Evolutionary conservation across 2,797 vertebrate genomes (phyloP).

Genomic region (Girardinus metallicus): DNA sequence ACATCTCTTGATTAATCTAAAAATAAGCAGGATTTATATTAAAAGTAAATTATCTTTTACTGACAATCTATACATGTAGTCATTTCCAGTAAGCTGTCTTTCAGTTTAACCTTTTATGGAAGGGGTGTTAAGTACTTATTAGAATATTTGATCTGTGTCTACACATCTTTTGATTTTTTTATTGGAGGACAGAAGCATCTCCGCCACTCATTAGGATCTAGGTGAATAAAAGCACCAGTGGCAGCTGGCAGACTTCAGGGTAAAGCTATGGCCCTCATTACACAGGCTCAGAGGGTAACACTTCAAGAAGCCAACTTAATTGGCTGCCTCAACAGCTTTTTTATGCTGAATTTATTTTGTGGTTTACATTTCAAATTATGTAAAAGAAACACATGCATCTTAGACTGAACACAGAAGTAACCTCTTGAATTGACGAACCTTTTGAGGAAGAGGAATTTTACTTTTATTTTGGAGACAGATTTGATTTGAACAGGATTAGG

Average conservation of each 20-base stretch:
- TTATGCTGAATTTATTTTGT: constrained; percentile 49
- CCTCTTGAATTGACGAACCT: constrained; percentile 41
- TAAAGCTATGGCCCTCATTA: constrained; percentile 61
- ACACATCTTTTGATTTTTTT: constrained; percentile 35
- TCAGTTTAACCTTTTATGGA: constrained; percentile 23
- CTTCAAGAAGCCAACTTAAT: constrained; percentile 60
- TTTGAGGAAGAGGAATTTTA: constrained; percentile 36
- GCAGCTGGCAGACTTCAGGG: constrained; percentile 46
- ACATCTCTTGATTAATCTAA: constrained; percentile 19
- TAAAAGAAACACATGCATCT: constrained; percentile 11
- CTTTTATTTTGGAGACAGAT: constrained; percentile 19
- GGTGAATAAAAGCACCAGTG: constrained; percentile 18
- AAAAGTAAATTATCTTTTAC: constrained; percentile 17
- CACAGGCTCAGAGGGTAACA: constrained; percentile 49
- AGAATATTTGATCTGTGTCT: constrained; percentile 39
- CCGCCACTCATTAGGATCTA: constrained; percentile 41
- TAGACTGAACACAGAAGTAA: constrained; percentile 23
- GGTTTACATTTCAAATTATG: constrained; percentile 57
- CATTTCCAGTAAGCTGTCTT: constrained; percentile 48
- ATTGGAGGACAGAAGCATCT: constrained; percentile 32
- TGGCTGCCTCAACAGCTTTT: constrained; percentile 60
- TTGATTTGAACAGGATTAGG: constrained; percentile 29
- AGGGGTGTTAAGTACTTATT: constrained; percentile 52
- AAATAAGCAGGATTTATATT: constrained; percentile 1
- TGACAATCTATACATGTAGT: constrained; percentile 25